These are phyloP conservation scores for Luscinia megarhynchos DNA, from an alignment of 2,797 vertebrate genomes.

Conservation along the genomic window DNA sequence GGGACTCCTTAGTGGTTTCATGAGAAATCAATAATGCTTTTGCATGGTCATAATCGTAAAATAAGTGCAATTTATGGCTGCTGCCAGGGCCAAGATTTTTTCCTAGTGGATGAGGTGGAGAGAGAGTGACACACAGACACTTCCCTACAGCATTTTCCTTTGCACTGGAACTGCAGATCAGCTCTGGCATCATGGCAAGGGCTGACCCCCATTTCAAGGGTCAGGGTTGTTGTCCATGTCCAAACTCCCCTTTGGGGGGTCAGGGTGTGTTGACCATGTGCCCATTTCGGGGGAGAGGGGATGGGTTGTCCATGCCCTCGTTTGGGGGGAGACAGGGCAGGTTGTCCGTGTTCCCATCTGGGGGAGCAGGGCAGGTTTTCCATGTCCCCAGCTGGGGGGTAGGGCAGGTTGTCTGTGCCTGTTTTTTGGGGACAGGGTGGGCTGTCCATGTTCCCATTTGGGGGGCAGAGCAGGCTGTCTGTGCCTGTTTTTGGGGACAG, in stretches of 20 bases:
- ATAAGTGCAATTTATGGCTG: slow-evolving; percentile 55
- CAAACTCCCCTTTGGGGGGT: neutral
- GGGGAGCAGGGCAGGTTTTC: too few species aligned
- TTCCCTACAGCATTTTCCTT: neutral
- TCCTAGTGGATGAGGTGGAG: neutral
- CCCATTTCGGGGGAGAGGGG: too few species aligned
- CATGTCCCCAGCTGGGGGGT: too few species aligned
- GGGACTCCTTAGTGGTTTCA: slow-evolving; percentile 51
- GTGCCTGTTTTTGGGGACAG: too few species aligned
- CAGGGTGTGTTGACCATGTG: neutral
- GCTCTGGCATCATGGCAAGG: rapidly evolving
- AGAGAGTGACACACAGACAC: neutral
- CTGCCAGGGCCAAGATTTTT: neutral
- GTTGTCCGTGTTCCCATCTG: neutral
- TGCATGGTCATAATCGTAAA: slow-evolving; percentile 47
- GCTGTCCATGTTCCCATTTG: neutral
- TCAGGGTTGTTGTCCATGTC: neutral
- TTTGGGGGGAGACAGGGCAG: too few species aligned
- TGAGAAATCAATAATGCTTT: slow-evolving; percentile 66
- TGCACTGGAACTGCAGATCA: neutral
- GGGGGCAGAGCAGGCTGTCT: too few species aligned
- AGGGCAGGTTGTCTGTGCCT: too few species aligned
- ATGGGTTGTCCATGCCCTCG: rapidly evolving
- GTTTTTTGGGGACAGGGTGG: rapidly evolving
- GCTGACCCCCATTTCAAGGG: rapidly evolving